phyloP scores from a whole-genome alignment of 2,797 vertebrate species.

The Taenioides sp. region DNA sequence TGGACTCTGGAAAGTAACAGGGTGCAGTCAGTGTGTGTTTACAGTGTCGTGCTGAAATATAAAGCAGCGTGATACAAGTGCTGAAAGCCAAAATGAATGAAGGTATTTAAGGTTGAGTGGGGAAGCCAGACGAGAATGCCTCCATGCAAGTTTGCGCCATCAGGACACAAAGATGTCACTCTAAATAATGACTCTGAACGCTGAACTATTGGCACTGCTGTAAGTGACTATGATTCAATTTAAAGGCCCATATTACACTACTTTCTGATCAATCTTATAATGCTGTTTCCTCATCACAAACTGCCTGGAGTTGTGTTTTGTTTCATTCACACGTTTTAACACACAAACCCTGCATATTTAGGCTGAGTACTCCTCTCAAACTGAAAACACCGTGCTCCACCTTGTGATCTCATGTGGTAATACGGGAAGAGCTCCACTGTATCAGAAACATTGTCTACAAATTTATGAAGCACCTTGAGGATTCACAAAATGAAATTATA shows the following conservation, averaged over 20 bases:
- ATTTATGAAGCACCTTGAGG: no score
- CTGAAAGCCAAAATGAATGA: not conserved
- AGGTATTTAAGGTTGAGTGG: not conserved
- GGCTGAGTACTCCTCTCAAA: no score
- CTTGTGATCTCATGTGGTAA: no score
- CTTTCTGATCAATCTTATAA: no score
- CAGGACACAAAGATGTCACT: conserved; percentile 25
- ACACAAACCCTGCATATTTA: no score
- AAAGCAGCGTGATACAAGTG: not conserved
- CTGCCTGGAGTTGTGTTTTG: no score
- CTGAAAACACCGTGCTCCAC: no score
- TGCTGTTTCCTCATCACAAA: no score
- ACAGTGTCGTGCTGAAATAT: not conserved
- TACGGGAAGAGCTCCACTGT: no score
- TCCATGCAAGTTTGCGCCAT: conserved; percentile 16
- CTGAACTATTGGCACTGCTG: conserved; percentile 12
- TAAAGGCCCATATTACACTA: not conserved
- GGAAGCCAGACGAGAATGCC: conserved; percentile 41
- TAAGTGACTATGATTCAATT: conserved; percentile 11
- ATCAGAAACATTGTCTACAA: no score
- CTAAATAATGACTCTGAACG: conserved; percentile 15
- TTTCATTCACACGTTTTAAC: no score
- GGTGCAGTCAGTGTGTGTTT: not conserved
- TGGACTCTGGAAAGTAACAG: conserved; percentile 61
- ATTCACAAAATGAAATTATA: no score